phyloP scores from a whole-genome alignment of 2,797 vertebrate species.

The Apogon talboti region DNA sequence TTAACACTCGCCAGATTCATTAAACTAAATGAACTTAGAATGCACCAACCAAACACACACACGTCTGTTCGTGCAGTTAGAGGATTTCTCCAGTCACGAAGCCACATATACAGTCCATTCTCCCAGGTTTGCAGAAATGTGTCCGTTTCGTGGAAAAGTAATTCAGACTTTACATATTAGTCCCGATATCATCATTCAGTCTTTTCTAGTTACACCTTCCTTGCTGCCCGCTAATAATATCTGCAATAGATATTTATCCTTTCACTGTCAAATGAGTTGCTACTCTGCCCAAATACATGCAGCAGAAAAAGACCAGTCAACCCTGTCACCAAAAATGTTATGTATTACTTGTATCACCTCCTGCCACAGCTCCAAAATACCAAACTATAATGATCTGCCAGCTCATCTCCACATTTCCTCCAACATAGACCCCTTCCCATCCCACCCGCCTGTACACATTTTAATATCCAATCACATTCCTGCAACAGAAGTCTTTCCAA shows the following conservation, averaged over 20 bases:
- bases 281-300: not conserved
- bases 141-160: not conserved
- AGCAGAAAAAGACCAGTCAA: constrained; percentile 1
- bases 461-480: too few species aligned
- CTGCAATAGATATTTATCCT: constrained; percentile 8
- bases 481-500: too few species aligned
- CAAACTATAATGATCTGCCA: not conserved
- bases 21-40: too few species aligned
- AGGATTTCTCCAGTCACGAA: not conserved
- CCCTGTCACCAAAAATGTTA: not conserved
- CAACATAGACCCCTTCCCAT: not conserved
- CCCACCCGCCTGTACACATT: not conserved
- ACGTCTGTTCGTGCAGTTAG: not conserved
- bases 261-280: not conserved
- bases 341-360: not conserved
- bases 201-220: not conserved
- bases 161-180: not conserved
- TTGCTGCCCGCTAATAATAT: constrained; percentile 10
- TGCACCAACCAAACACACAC: too few species aligned
- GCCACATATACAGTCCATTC: not conserved
- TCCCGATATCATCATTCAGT: constrained; percentile 4
- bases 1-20: too few species aligned
- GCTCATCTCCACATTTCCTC: constrained; percentile 2
- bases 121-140: not conserved
- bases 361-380: not conserved